Percentiles rank a stretch among this genome's conserved stretches.
Evolutionary conservation across 2,113 vertebrate genomes (phyloP).

Genomic region (Oryzias curvinotus): DNA sequence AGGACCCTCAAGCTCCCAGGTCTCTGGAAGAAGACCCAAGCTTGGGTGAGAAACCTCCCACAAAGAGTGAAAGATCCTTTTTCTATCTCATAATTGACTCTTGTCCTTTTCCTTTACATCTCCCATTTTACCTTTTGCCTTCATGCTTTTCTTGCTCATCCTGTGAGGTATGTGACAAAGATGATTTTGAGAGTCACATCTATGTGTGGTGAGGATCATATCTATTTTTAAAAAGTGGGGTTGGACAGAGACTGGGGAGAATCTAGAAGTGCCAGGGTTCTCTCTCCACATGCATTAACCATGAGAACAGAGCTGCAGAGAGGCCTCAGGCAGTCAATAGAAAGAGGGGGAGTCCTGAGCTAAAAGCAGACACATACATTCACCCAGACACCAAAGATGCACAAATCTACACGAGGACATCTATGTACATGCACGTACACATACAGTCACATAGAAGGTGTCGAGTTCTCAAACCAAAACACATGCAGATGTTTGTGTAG

Average conservation of each 20-base stretch:
- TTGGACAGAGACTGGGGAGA: conserved; percentile 20
- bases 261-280: conserved; percentile 30
- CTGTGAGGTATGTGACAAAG: conserved; percentile 16
- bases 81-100: too few species aligned
- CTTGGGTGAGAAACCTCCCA: too few species aligned
- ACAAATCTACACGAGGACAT: not conserved
- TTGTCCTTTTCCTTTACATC: conserved; percentile 10
- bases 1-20: too few species aligned
- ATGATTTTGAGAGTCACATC: conserved; percentile 26
- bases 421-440: not conserved
- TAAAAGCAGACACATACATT: conserved; percentile 21
- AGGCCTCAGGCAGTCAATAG: conserved; percentile 31
- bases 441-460: not conserved
- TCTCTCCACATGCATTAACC: conserved; percentile 60
- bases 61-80: too few species aligned
- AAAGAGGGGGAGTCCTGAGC: not conserved
- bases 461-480: not conserved
- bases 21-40: too few species aligned
- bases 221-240: conserved; percentile 40
- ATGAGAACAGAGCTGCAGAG: conserved; percentile 44
- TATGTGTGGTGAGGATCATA: conserved; percentile 20
- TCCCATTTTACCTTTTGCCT: conserved; percentile 28
- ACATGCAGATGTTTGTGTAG: not conserved
- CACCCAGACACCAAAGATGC: conserved; percentile 3
- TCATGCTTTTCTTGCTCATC: conserved; percentile 12